Base-by-base conservation (phyloP, 2,797 vertebrate genomes). In the Dermochelys coriacea region DNA sequence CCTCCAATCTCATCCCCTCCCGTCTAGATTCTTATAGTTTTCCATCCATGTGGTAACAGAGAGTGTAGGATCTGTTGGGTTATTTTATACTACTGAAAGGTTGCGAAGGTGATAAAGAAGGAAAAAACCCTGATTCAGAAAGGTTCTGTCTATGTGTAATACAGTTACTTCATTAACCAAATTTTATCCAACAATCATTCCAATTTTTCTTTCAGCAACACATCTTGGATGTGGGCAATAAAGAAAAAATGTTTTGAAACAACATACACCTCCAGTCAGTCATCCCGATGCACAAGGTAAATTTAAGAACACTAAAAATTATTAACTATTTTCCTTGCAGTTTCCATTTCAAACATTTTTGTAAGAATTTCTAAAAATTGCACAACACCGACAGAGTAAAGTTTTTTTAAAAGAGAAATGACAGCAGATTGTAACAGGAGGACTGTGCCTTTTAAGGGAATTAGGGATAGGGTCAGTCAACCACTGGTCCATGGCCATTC, bases 201-300 rank as follows among this genome's bases (percentile, higher is more conserved):
- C 18, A 85, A 89, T 68, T 37, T 93, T 8, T 79, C 49, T 82
- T 49, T 59, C 57, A 71, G 84, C 71, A 92, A 25, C 31, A 25
- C 71, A 21, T 57, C 54, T 57, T 87, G 91, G 81, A 61, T 89
- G 41, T 25, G 59, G 87, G 34, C 84, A 82, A 61, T 85, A 94
- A 91, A 29, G 29, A 37, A 92, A 64, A 79, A 79, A 80, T 77
- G 86, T 19, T 91, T 85, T 88, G 71, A 83, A 95, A 71, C 54
- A 57, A 79, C 74, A 71, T 90, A 54, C 15, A 2, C 19, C 57
- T 82, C 64, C 18, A 11, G 19, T 37, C 71, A 49, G 80, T 75
- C 74, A 74, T 21, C 4, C 27, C 47, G 54, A 7, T 41, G 45
- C 93, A 88, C 52, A 78, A 86, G 77, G 81, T n/a, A 80, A 90